Base-by-base conservation (phyloP, 2,113 vertebrate species). In the Chionodraco myersi region DNA sequence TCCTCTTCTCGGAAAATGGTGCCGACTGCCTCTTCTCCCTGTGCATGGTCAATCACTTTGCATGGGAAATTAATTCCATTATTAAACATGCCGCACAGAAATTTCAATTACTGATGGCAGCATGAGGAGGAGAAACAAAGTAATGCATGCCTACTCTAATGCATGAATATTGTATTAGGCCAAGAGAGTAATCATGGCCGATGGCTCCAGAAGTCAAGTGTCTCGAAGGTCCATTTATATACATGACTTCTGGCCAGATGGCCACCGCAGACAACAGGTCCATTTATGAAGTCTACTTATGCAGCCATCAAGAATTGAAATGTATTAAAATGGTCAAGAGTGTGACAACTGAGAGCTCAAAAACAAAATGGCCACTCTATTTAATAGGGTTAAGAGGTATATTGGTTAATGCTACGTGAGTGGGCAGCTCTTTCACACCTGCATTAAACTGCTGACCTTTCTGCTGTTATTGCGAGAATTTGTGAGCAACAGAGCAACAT, bases 61-160 rank as follows among this genome's bases (percentile, higher is more conserved):
- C 93, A 95, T 85, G 91, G 93, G 88, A 95, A 95, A 95, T 95
- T 93, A 95, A 94, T 94, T 94, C 94, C 92, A 94, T 95, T 95
- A 95, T 94, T 95, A 93, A 93, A 94, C 94, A 95, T 82, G 93
- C 90, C 72, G 90, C 94, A 95, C 93, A 95, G 90, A 94, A 94
- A 93, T 94, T 94, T 95, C 93, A 95, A 94, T 95, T 94, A 95
- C 92, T 70, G 64, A 89, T 61, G 69, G 88, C 91, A 85, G 88
- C 86, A 68, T 65, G 85, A 89, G 84, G 82, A 91, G 83, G 85
- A 79, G 88, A 86, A 82, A 72, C 61, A 92, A 87, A 82, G 80
- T 82, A 83, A 92, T 83, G 87, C 83, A 82, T 61, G 83, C 84
- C 88, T 82, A 61, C 84, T 72, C 89, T 92, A 87, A 93, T 88